Percentiles rank a stretch among this genome's conserved stretches.
phyloP scores from a whole-genome alignment of 2,888 invertebrate species.

The Nomada lathburiana region DNA sequence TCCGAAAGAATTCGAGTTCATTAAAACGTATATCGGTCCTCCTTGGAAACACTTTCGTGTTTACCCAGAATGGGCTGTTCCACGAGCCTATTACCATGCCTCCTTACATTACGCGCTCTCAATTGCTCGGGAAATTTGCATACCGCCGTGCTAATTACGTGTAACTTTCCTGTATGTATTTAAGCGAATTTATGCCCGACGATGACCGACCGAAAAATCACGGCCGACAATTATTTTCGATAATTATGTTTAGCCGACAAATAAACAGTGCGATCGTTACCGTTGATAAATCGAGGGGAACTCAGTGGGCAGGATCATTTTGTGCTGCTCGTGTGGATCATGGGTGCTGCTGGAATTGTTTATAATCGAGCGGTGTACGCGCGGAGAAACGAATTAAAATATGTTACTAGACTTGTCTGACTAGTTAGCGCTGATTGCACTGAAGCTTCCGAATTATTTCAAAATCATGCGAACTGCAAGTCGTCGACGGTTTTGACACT shows the following conservation, averaged over 20 bases:
- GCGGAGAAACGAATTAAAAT: no score
- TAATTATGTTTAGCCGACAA: background rate
- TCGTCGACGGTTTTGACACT: no score
- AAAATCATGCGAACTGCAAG: no score
- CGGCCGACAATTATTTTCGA: background rate
- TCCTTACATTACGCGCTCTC: slow-evolving; percentile 14
- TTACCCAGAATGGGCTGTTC: slow-evolving; percentile 27
- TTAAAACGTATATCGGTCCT: slow-evolving; percentile 38
- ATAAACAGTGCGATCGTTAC: background rate
- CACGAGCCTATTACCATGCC: slow-evolving; percentile 34
- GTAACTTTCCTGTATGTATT: slow-evolving; percentile 15
- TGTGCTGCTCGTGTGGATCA: no score
- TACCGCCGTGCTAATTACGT: slow-evolving; percentile 26
- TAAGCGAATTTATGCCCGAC: background rate
- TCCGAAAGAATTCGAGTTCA: slow-evolving; percentile 40
- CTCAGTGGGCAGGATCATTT: background rate
- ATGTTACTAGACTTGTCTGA: no score
- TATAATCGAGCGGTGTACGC: background rate
- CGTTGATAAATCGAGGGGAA: background rate
- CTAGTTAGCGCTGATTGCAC: no score
- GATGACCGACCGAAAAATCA: background rate
- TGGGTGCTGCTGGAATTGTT: background rate
- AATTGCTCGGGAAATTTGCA: slow-evolving; percentile 33
- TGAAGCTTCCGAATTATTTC: no score
- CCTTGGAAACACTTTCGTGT: slow-evolving; percentile 28